These are phyloP conservation scores for Petrocephalus microphthalmus DNA, from an alignment of 2,113 vertebrate genomes.

Conservation along the genomic window DNA sequence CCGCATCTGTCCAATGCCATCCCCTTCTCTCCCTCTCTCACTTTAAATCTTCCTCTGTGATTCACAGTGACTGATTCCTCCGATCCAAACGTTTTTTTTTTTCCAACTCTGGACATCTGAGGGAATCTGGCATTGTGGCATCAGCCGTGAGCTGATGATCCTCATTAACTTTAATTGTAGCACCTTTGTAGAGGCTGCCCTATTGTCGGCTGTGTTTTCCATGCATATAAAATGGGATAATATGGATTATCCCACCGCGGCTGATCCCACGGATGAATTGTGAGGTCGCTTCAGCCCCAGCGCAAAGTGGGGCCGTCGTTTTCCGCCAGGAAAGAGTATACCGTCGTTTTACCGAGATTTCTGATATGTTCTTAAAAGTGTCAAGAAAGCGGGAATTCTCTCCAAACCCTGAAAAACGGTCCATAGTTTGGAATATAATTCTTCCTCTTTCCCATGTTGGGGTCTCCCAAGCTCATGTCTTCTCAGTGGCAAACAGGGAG, in stretches of 20 bases:
- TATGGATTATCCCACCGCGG: constrained; percentile 1
- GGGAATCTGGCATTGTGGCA: constrained; percentile 39
- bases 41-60: neutral
- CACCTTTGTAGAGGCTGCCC: neutral
- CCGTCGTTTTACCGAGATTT: neutral
- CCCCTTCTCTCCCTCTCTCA: neutral
- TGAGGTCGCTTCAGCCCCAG: neutral
- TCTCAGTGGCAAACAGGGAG: constrained; percentile 48
- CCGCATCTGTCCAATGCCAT: neutral
- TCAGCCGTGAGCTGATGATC: neutral
- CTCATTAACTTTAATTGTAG: constrained; percentile 20
- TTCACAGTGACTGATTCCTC: neutral
- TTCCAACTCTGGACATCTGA: constrained; percentile 2
- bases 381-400: neutral
- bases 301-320: neutral
- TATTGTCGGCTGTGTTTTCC: constrained; percentile 8
- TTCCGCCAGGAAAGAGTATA: neutral
- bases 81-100: neutral
- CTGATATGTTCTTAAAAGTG: neutral
- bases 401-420: neutral
- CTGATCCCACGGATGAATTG: neutral
- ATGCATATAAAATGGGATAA: constrained; percentile 12
- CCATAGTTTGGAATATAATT: constrained; percentile 33
- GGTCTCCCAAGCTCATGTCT: constrained; percentile 47
- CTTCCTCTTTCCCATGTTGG: neutral